A percentile compares a stretch with the other conserved stretches of the same genome.
Evolutionary conservation across 1,140 invertebrate species (phyloP).

Genomic region (Drosophila truncata): DNA sequence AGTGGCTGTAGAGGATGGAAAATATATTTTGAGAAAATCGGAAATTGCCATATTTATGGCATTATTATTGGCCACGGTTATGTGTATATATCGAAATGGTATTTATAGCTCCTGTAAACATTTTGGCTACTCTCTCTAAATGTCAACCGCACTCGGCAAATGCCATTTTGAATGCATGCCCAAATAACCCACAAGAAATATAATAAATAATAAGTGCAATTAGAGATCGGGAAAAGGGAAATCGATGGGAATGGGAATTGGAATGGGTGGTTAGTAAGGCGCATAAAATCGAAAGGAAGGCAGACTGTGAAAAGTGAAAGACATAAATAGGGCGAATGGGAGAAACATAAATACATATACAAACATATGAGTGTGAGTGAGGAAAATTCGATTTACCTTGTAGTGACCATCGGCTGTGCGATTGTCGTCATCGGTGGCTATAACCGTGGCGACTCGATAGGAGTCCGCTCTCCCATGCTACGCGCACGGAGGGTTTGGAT

Average conservation of each 20-base stretch:
- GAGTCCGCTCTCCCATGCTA: constrained; percentile 97
- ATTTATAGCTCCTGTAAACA: constrained; percentile 60
- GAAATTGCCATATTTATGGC: constrained; percentile 45
- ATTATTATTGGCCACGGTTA: constrained; percentile 49
- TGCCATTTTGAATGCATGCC: constrained; percentile 66
- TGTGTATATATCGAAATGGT: constrained; percentile 34
- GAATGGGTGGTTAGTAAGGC: constrained; percentile 37
- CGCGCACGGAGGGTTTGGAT: constrained; percentile 88
- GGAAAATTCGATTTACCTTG: constrained; percentile 89
- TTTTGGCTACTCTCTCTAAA: constrained; percentile 61
- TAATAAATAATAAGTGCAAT: constrained; percentile 58
- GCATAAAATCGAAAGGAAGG: constrained; percentile 18
- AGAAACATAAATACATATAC: constrained; percentile 5
- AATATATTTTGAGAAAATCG: not conserved
- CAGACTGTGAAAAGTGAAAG: constrained; percentile 31
- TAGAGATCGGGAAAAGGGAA: constrained; percentile 30
- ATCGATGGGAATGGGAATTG: constrained; percentile 16
- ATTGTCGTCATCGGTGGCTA: constrained; percentile 96
- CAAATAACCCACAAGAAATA: constrained; percentile 50
- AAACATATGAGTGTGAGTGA: constrained; percentile 23
- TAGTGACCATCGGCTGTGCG: constrained; percentile 96
- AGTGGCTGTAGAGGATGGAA: not conserved
- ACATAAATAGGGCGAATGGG: constrained; percentile 44
- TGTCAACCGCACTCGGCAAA: constrained; percentile 61
- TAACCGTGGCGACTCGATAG: constrained; percentile 96